Evolutionary conservation across 2,797 vertebrate species (phyloP).

Genomic region (Odontamblyopus lacepedii): DNA sequence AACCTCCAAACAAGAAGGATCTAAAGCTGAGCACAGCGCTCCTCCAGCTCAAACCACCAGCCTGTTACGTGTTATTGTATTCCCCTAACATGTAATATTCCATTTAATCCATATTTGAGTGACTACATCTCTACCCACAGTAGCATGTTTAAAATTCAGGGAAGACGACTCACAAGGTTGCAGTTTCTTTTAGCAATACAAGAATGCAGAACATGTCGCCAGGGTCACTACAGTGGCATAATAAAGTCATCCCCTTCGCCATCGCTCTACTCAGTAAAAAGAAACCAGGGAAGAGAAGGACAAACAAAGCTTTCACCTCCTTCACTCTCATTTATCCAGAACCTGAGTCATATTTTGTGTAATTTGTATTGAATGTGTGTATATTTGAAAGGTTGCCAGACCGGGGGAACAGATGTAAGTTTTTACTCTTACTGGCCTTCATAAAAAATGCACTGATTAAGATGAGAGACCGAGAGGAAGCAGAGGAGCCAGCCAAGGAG

Average conservation of each 20-base stretch:
- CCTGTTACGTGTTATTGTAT: neutral
- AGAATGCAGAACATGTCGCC: neutral
- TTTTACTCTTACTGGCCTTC: neutral
- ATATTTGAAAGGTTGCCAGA: neutral
- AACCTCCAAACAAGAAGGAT: neutral
- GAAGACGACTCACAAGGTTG: neutral
- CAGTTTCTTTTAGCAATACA: neutral
- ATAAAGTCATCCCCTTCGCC: neutral
- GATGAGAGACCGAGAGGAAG: neutral
- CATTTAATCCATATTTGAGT: constrained; percentile 1
- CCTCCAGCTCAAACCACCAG: neutral
- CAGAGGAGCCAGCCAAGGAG: neutral
- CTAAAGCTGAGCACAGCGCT: neutral
- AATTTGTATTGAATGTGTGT: neutral
- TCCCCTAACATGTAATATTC: constrained; percentile 1
- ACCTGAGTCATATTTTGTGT: neutral
- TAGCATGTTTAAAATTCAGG: constrained; percentile 1
- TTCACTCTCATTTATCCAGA: neutral
- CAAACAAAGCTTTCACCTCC: neutral
- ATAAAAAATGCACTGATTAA: neutral
- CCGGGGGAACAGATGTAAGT: neutral
- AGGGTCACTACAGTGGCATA: neutral
- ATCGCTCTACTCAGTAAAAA: neutral
- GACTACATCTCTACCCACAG: neutral
- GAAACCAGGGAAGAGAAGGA: neutral